Evolutionary conservation across 2,113 vertebrate genomes (phyloP).

Genomic region (Cinclus cinclus): DNA sequence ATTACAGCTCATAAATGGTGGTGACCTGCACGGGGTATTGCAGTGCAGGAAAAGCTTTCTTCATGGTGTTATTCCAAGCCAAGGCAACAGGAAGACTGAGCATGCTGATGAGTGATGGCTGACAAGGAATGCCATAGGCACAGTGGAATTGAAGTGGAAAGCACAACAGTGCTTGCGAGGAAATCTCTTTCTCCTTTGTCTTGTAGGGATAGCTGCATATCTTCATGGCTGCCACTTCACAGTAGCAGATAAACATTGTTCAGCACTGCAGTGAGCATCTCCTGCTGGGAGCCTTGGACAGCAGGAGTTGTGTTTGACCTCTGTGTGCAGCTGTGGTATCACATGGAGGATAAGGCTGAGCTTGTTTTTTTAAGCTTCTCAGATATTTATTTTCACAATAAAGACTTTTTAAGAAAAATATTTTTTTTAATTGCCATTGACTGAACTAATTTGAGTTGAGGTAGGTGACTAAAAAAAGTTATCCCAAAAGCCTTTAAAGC

Average conservation of each 20-base stretch:
- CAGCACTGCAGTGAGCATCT: not conserved
- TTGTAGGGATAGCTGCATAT: not conserved
- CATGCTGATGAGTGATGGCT: not conserved
- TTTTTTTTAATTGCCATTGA: not conserved
- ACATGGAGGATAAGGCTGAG: not conserved
- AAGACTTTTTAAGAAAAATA: not conserved
- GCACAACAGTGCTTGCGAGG: not conserved
- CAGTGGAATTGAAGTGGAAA: not conserved
- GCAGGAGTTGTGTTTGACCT: not conserved
- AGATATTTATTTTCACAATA: not conserved
- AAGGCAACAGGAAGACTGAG: not conserved
- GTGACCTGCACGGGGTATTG: not conserved
- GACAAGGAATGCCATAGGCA: not conserved
- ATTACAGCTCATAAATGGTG: not conserved
- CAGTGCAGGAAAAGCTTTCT: not conserved
- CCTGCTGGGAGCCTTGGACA: not conserved
- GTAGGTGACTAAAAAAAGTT: not conserved
- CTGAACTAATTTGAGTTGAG: not conserved
- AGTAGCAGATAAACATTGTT: not conserved
- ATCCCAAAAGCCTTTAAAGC: not conserved
- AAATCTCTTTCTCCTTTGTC: not conserved
- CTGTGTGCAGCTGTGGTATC: not conserved
- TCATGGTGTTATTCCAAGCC: not conserved
- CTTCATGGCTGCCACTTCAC: not conserved
- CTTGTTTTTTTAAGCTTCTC: not conserved